phyloP scores from a whole-genome alignment of 2,888 invertebrate genomes.

The Pyrochroa serraticornis region DNA sequence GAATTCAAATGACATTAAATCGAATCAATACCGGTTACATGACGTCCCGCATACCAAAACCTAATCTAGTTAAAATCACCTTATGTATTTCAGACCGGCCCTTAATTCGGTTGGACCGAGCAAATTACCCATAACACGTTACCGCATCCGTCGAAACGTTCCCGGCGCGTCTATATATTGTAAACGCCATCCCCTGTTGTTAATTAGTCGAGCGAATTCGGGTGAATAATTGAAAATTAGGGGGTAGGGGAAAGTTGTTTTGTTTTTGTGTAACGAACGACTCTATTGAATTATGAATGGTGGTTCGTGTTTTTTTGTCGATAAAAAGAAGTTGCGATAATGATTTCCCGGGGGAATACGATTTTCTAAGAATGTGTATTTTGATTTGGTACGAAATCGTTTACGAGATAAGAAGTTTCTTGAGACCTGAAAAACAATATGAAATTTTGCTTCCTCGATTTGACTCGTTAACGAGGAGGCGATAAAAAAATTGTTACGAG shows the following conservation, averaged over 20 bases:
- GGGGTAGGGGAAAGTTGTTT: too few relatives aligned
- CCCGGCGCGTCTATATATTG: conserved; percentile 3
- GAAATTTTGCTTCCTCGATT: too few relatives aligned
- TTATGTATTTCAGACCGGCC: neutral
- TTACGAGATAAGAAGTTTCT: too few relatives aligned
- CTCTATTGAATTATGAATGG: neutral
- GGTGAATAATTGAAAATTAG: neutral
- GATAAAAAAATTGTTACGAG: too few relatives aligned
- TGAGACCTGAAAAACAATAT: too few relatives aligned
- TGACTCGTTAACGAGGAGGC: too few relatives aligned
- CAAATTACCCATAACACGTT: too few relatives aligned
- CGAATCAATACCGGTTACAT: conserved; percentile 10
- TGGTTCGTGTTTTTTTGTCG: neutral
- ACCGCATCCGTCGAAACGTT: neutral
- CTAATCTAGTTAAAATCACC: conserved; percentile 14
- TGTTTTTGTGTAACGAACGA: neutral
- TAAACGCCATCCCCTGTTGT: too few relatives aligned
- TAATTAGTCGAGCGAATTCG: too few relatives aligned
- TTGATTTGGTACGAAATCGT: neutral
- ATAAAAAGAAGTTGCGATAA: conserved; percentile 31
- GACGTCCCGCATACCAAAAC: neutral
- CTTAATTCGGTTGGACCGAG: too few relatives aligned
- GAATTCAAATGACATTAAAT: conserved; percentile 19
- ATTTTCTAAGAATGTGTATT: conserved; percentile 16
- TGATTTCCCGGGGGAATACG: conserved; percentile 38